phyloP scores from a whole-genome alignment of 1,140 invertebrate species.

The Palaemon carinicauda region DNA sequence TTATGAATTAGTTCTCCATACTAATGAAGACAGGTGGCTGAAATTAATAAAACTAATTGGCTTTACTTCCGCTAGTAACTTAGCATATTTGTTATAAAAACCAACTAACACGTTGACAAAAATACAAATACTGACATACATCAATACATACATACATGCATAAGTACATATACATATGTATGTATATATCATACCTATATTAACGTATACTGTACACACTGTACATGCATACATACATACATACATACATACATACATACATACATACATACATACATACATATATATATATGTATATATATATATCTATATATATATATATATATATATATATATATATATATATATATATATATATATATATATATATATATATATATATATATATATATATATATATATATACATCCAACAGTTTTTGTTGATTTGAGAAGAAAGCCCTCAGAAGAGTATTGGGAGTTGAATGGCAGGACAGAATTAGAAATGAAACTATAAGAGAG shows the following conservation, averaged over 20 bases:
- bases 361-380: background rate
- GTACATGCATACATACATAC: background rate
- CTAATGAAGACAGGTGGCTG: no score
- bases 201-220: background rate
- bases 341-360: background rate
- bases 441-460: no score
- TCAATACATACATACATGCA: background rate
- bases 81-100: no score
- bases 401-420: background rate
- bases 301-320: background rate
- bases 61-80: no score
- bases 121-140: no score
- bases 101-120: background rate
- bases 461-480: no score
- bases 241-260: background rate
- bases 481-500: no score
- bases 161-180: background rate
- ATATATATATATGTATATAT: background rate
- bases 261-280: background rate
- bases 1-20: no score
- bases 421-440: no score
- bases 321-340: background rate
- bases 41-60: no score
- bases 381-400: background rate
- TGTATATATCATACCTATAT: background rate